These are phyloP conservation scores for Brachionichthys hirsutus DNA, from an alignment of 2,113 vertebrate genomes.

Conservation along the genomic window DNA sequence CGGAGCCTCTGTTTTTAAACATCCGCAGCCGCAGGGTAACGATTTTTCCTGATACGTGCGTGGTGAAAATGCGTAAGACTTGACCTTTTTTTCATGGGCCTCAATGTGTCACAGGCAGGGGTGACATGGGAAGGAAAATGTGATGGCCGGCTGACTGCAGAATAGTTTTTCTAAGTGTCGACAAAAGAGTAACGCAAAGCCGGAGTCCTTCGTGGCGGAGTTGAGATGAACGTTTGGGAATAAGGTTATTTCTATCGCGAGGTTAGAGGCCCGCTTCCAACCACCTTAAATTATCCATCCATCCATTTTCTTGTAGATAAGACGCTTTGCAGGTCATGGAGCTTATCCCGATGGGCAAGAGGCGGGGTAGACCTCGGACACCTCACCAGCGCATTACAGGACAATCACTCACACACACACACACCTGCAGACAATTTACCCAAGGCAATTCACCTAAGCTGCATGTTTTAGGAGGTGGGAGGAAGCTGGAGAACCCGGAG, in stretches of 20 bases:
- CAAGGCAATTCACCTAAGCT: no score
- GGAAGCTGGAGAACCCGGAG: no score
- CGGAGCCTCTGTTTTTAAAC: slow-evolving; percentile 62
- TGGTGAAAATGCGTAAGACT: slow-evolving; percentile 72
- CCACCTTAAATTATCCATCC: no score
- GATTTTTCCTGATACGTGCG: slow-evolving; percentile 77
- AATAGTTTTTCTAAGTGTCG: slow-evolving; percentile 55
- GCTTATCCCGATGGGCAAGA: no score
- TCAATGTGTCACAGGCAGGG: slow-evolving; percentile 63
- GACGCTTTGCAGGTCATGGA: no score
- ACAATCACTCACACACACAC: no score
- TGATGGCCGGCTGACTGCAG: slow-evolving; percentile 57
- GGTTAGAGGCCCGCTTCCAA: background rate
- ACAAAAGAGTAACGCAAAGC: slow-evolving; percentile 27
- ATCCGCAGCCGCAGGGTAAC: slow-evolving; percentile 72
- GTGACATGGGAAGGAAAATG: slow-evolving; percentile 71
- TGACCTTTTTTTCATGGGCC: slow-evolving; percentile 67
- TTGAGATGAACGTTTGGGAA: background rate
- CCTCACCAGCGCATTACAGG: no score
- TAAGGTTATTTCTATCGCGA: background rate
- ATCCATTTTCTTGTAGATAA: no score
- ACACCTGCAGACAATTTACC: no score
- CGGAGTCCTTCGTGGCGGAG: background rate
- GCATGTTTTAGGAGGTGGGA: no score
- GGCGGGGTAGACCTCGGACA: no score